These are phyloP conservation scores for Orchesellides sinensis DNA, from an alignment of 2,888 invertebrate genomes.

Conservation along the genomic window DNA sequence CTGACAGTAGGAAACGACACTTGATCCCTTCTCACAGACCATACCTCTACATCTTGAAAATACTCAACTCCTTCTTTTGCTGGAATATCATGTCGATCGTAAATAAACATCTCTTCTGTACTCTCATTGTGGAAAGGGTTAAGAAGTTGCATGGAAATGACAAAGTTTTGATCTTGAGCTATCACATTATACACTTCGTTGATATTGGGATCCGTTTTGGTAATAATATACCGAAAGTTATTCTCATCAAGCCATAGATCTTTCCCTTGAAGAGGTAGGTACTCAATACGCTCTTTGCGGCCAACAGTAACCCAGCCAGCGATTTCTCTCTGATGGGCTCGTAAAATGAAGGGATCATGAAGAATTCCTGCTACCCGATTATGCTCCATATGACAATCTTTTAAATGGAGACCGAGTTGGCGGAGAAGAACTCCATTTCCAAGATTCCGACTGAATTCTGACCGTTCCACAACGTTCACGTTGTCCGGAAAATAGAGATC, in stretches of 20 bases:
- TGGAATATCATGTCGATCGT: slow-evolving; percentile 84
- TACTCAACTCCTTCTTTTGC: slow-evolving; percentile 71
- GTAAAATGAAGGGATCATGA: slow-evolving; percentile 92
- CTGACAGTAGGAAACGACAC: slow-evolving; percentile 94
- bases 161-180: slow-evolving; percentile 84
- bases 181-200: slow-evolving; percentile 68
- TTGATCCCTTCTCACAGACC: slow-evolving; percentile 89
- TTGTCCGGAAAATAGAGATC: slow-evolving; percentile 93
- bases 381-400: slow-evolving; percentile 87
- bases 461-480: slow-evolving; percentile 88
- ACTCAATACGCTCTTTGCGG: slow-evolving; percentile 85
- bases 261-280: slow-evolving; percentile 82
- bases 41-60: slow-evolving; percentile 79
- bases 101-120: slow-evolving; percentile 88
- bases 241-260: slow-evolving; percentile 83
- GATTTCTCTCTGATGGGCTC: slow-evolving; percentile 91
- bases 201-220: slow-evolving; percentile 81
- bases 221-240: slow-evolving; percentile 88
- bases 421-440: slow-evolving; percentile 94
- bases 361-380: slow-evolving; percentile 93
- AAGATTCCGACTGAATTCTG: slow-evolving; percentile 89
- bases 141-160: slow-evolving; percentile 91
- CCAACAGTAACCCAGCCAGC: slow-evolving; percentile 92
- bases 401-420: slow-evolving; percentile 89
- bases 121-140: slow-evolving; percentile 94